phyloP scores from a whole-genome alignment of 2,888 invertebrate species.

The Metellina segmentata region DNA sequence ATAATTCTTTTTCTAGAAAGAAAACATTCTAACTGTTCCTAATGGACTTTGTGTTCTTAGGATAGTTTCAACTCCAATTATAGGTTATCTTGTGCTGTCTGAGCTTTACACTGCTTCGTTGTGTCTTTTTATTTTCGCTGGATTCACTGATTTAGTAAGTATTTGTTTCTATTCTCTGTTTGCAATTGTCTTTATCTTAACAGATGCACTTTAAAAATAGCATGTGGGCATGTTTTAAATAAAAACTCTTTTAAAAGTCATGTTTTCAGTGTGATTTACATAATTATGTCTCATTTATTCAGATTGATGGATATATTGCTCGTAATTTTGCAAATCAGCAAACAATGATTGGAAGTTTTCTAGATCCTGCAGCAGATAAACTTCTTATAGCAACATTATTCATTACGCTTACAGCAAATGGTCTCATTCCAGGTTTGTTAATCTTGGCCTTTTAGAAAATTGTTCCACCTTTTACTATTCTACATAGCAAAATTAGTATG shows the following conservation, averaged over 20 bases:
- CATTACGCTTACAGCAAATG: slow-evolving; percentile 91
- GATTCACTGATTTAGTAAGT: slow-evolving; percentile 93
- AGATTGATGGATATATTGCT: slow-evolving; percentile 98
- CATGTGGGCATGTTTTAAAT: background rate
- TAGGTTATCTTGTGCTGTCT: slow-evolving; percentile 93
- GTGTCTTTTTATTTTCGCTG: slow-evolving; percentile 91
- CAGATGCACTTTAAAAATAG: background rate
- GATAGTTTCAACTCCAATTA: slow-evolving; percentile 91
- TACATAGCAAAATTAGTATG: no score
- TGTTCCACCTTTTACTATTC: background rate
- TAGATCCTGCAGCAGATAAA: slow-evolving; percentile 99
- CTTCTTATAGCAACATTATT: slow-evolving; percentile 93
- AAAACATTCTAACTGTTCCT: slow-evolving; percentile 96
- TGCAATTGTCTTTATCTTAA: background rate
- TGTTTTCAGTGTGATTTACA: background rate
- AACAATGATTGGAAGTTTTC: slow-evolving; percentile 94
- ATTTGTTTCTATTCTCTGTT: slow-evolving; percentile 34
- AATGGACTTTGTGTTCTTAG: slow-evolving; percentile 93
- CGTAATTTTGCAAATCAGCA: slow-evolving; percentile 94
- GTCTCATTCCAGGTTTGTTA: slow-evolving; percentile 87
- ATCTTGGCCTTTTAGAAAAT: background rate
- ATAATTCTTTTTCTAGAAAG: slow-evolving; percentile 80
- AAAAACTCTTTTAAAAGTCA: no score
- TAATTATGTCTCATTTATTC: slow-evolving; percentile 79
- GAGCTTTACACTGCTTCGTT: slow-evolving; percentile 90